Percentiles rank a stretch among this genome's conserved stretches.
Evolutionary conservation across 2,113 vertebrate species (phyloP).

Genomic region (Paracanthobrama guichenoti): DNA sequence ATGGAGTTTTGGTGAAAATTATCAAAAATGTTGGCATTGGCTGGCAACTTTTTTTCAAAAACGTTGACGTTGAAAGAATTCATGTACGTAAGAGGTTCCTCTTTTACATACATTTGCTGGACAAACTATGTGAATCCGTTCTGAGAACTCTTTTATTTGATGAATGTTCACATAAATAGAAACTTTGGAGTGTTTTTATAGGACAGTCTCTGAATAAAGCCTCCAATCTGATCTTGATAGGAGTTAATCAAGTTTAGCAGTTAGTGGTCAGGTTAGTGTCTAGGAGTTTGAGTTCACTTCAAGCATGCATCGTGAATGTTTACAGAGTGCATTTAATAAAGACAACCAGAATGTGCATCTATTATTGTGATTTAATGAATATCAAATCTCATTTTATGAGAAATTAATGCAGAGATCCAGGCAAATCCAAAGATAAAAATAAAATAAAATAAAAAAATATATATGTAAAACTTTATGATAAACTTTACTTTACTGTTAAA

Average conservation of each 20-base stretch:
- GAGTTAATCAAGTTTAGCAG: not conserved
- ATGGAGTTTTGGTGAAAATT: too few relatives aligned
- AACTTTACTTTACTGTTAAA: not conserved
- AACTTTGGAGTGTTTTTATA: not conserved
- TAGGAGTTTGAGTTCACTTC: too few relatives aligned
- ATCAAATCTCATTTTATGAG: not conserved
- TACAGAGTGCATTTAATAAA: too few relatives aligned
- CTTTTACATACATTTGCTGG: not conserved
- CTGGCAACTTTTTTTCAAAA: too few relatives aligned
- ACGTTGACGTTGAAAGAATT: too few relatives aligned
- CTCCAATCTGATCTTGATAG: not conserved
- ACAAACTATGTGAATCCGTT: not conserved
- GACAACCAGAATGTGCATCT: not conserved
- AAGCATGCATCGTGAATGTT: too few relatives aligned
- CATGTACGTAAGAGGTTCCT: too few relatives aligned
- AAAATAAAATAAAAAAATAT: too few relatives aligned
- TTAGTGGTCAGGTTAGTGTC: not conserved
- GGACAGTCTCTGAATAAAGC: not conserved
- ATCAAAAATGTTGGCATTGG: too few relatives aligned
- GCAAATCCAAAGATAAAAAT: not conserved
- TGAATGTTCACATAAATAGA: not conserved
- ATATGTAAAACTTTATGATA: not conserved
- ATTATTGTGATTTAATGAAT: not conserved
- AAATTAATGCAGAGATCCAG: not conserved
- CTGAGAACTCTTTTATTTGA: not conserved